phyloP scores from a whole-genome alignment of 1,140 invertebrate species.

The Helicorthomorpha holstii region DNA sequence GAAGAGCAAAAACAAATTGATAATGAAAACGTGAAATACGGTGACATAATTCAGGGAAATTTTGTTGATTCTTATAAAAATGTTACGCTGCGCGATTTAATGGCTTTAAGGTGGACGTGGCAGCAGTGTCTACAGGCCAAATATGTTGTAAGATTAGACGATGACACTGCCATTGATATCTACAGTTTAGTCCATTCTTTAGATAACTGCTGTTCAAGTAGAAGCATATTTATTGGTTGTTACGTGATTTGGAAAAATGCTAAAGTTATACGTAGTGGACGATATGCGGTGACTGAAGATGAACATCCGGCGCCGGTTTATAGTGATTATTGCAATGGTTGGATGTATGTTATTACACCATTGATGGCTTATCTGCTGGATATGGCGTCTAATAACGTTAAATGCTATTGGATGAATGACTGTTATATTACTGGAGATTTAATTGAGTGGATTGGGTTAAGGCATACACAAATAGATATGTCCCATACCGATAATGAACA shows the following conservation, averaged over 20 bases:
- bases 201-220: not conserved
- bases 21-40: constrained; percentile 6
- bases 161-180: constrained; percentile 17
- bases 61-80: constrained; percentile 24
- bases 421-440: no score
- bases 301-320: not conserved
- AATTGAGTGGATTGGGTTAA: no score
- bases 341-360: no score
- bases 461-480: no score
- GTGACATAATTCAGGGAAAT: constrained; percentile 21
- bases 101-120: constrained; percentile 18
- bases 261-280: not conserved
- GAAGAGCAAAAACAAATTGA: constrained; percentile 9
- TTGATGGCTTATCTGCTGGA: no score
- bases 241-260: not conserved
- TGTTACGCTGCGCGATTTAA: constrained; percentile 23
- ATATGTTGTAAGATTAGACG: constrained; percentile 21
- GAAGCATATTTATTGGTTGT: not conserved
- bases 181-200: not conserved
- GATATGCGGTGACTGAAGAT: not conserved
- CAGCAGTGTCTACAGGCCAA: constrained; percentile 17
- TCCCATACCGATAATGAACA: no score
- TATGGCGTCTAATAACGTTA: no score
- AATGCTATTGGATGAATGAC: no score
- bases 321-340: not conserved